Base-by-base conservation (phyloP, 2,797 vertebrate genomes). In the Melanotaenia pygmaea region DNA sequence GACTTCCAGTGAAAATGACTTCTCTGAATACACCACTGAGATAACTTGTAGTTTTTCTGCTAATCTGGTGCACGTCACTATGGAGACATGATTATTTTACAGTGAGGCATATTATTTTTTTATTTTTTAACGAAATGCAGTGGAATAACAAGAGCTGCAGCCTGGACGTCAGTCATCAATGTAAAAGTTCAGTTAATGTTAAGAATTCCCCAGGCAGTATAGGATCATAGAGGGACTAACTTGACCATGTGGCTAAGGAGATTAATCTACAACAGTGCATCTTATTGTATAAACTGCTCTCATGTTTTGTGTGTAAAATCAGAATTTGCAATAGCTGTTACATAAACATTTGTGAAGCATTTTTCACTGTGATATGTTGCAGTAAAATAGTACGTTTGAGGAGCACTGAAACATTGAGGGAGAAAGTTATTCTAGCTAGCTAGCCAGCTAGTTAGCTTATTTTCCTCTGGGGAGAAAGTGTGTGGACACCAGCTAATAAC, bases 1-100 rank as follows among this genome's bases (percentile, higher is more conserved):
- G 34, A 40, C 45, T 69, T 24, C 66, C 74, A 72, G 67, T 70
- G 54, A 61, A 50, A 47, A 16, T 47, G 43, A 20, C 43, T 47
- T 43, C 14, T 43, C 18, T 47, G 18, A 68, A 62, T 18, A 37
- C 22, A 53, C 22, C 22, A 18, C 2, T 54, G 9, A 53, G 32
- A 4, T 30, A 67, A 51, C 30, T 0, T 12, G 45, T 20, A 20
- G 62, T 34, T 64, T 54, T 30, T 5, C 30, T 30, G 30, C 28
- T 59, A 40, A 64, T 32, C 3, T 28, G 45, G 35, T 50, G 11
- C 40, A n/a, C 7, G 0, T 20, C 34, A 54, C 8, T n/a, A 5
- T 1, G 6, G n/a, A 53, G 34, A 53, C 24, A 22, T n/a, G 43
- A 22, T 68, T 56, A 51, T 34, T 62, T 62, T 10, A 50, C 20